These are phyloP conservation scores for Ivindomyrus marchei DNA, from an alignment of 2,113 vertebrate genomes.

Conservation along the genomic window DNA sequence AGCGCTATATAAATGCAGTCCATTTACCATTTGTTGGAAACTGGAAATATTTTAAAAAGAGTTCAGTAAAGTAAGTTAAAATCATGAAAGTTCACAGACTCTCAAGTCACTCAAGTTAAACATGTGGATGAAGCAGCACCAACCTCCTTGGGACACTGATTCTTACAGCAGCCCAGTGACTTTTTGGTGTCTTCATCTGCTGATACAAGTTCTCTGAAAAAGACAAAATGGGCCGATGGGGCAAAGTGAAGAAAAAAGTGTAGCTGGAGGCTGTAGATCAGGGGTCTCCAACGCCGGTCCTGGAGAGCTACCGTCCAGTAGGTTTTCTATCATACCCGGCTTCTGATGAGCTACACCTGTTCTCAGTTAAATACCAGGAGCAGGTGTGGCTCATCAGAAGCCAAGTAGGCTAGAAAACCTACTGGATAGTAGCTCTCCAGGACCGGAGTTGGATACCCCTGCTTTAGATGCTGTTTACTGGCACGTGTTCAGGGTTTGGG, in stretches of 20 bases:
- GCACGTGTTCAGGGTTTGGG: background rate
- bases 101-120: background rate
- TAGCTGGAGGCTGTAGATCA: background rate
- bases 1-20: no score
- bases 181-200: slow-evolving; percentile 65
- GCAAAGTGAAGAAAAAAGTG: background rate
- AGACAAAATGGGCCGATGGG: background rate
- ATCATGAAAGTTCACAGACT: background rate
- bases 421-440: no score
- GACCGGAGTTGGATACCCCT: no score
- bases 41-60: background rate
- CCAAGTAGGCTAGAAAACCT: background rate
- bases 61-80: background rate
- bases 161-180: slow-evolving; percentile 76
- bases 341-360: no score
- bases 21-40: background rate
- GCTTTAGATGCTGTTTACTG: background rate
- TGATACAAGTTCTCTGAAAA: slow-evolving; percentile 67
- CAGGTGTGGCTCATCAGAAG: no score
- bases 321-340: no score
- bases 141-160: slow-evolving; percentile 96
- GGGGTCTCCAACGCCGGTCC: no score
- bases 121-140: background rate
- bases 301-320: no score
- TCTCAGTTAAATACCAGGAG: no score